phyloP scores from a whole-genome alignment of 2,797 vertebrate species.

The Cygnus olor region DNA sequence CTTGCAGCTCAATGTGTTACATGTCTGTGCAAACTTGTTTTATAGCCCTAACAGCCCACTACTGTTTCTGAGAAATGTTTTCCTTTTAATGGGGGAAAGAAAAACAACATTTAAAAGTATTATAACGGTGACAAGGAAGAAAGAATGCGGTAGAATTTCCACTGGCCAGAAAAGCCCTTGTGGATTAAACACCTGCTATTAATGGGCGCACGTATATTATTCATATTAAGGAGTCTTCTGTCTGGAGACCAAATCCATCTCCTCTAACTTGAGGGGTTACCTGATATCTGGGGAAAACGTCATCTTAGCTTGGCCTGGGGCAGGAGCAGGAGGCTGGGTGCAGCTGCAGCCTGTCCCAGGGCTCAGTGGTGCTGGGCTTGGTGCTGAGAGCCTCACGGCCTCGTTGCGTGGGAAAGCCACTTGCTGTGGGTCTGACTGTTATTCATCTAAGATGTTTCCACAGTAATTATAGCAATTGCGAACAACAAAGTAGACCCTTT shows the following conservation, averaged over 20 bases:
- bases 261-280: not conserved
- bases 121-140: constrained; percentile 26
- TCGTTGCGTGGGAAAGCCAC: not conserved
- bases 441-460: not conserved
- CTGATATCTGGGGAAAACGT: not conserved
- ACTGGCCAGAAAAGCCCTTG: not conserved
- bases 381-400: not conserved
- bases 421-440: not conserved
- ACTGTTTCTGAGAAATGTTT: constrained; percentile 55
- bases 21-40: constrained; percentile 62
- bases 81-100: constrained; percentile 44
- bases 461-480: not conserved
- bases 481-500: not conserved
- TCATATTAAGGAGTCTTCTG: constrained; percentile 1
- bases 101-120: constrained; percentile 59
- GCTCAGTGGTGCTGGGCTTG: not conserved
- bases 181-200: constrained; percentile 38
- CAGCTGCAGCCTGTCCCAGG: not conserved
- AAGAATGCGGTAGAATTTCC: constrained; percentile 48
- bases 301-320: not conserved
- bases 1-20: constrained; percentile 32
- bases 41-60: constrained; percentile 54
- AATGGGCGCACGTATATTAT: constrained; percentile 29
- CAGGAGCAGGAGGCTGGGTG: not conserved
- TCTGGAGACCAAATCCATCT: not conserved